Evolutionary conservation across 2,888 invertebrate genomes (phyloP), one percentile per base, ranked within the genome.

Genomic region (Gnatocerus cornutus): DNA sequence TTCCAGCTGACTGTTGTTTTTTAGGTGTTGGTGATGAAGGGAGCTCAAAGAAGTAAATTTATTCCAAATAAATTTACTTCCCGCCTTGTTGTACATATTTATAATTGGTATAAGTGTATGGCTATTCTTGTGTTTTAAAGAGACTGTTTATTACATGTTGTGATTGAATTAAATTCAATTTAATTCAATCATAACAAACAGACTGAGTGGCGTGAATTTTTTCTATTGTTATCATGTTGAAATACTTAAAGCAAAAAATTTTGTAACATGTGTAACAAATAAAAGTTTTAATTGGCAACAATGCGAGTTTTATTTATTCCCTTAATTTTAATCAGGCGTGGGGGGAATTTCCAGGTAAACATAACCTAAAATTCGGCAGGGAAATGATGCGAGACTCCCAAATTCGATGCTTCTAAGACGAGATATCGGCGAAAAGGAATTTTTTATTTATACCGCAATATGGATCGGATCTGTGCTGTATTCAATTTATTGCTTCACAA

Each of bases 401-500:
- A 10, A 6, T n/a, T 6, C 41, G 10, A 41, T 41, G 41, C 12
- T 6, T 13, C 6, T 41, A n/a, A 12, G 41, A 13, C 41, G 12
- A 4, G 41, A 41, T 41, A 41, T 41, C 3, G 10, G 5, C 3
- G 6, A 41, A 41, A 41, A 6, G 5, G 41, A 41, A 12, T 48
- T 48, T 16, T n/a, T 48, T 16, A 48, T 48, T 48, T 48, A 27
- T 16, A 7, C n/a, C n/a, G 9, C 3, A 14, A 48, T 16, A 16
- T 48, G 48, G 48, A 0, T 27, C 16, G n/a, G 9, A 13, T 14
- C 87, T 14, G 88, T 90, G 75, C 77, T 88, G 63, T 90, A 87
- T 83, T 87, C 89, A 1, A 83, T 90, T 59, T 88, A 87, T 76
- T 85, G 86, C 76, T 86, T 91, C 74, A 85, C 86, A 77, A 76